Conservation (phyloP, 1,140 invertebrate species). For the Aplysia californica region DNA sequence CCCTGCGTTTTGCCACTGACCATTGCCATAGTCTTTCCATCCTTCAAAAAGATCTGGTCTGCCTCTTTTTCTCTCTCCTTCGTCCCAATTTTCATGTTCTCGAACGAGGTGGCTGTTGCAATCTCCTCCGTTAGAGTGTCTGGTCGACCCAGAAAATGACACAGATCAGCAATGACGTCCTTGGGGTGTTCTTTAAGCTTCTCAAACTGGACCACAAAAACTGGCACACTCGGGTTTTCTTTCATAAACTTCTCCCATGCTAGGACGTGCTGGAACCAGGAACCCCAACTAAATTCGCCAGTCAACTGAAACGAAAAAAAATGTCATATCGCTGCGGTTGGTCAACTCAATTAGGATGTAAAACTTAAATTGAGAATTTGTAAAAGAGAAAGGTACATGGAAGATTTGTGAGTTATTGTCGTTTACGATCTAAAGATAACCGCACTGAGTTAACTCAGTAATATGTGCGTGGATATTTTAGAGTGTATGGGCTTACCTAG, state of each 20-base stretch:
- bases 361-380: too few relatives aligned
- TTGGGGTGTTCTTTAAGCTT: not conserved
- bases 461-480: too few relatives aligned
- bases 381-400: too few relatives aligned
- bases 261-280: not conserved
- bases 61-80: not conserved
- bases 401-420: too few relatives aligned
- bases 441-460: too few relatives aligned
- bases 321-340: too few relatives aligned
- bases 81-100: not conserved
- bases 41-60: not conserved
- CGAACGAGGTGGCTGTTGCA: not conserved
- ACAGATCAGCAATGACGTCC: not conserved
- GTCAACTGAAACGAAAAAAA: not conserved
- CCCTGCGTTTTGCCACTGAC: too few relatives aligned
- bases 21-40: not conserved
- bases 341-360: too few relatives aligned
- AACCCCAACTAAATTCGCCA: not conserved
- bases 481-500: too few relatives aligned
- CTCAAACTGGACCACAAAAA: not conserved
- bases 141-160: not conserved
- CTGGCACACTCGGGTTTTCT: not conserved
- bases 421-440: too few relatives aligned
- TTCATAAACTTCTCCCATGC: not conserved
- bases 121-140: not conserved